These are phyloP conservation scores for Sprattus sprattus DNA, from an alignment of 2,113 vertebrate genomes.

Conservation along the genomic window DNA sequence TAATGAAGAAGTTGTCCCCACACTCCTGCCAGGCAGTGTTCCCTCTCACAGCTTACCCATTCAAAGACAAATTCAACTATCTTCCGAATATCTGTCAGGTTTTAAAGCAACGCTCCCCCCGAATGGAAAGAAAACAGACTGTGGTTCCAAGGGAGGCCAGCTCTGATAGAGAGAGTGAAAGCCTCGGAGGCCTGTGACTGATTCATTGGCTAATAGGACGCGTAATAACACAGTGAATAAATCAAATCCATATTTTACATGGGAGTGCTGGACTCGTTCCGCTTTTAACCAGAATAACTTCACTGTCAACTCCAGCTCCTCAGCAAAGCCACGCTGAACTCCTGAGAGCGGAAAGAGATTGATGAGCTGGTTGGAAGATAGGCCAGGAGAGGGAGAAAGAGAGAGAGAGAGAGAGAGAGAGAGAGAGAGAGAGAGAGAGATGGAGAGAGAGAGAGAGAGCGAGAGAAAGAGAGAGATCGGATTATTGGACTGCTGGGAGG, in stretches of 20 bases:
- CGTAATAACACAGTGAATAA: constrained; percentile 43
- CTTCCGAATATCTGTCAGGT: constrained; percentile 30
- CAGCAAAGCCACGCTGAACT: constrained; percentile 43
- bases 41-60: not conserved
- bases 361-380: constrained; percentile 41
- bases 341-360: constrained; percentile 44
- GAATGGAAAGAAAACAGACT: not conserved
- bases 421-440: constrained; percentile 5
- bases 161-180: not conserved
- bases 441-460: not conserved
- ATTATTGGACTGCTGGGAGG: constrained; percentile 44
- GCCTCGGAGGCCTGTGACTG: constrained; percentile 23
- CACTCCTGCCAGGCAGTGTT: not conserved
- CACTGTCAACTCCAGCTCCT: constrained; percentile 45
- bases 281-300: constrained; percentile 37
- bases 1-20: constrained; percentile 14
- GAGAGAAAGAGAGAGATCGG: constrained; percentile 21
- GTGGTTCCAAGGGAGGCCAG: not conserved
- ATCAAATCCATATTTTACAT: constrained; percentile 38
- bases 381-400: not conserved
- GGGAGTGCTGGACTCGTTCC: constrained; percentile 23
- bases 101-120: not conserved
- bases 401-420: not conserved
- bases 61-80: not conserved
- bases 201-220: constrained; percentile 41